A percentile compares a stretch with the other conserved stretches of the same genome.
These are phyloP conservation scores for Aricia artaxerxes DNA, from an alignment of 2,888 invertebrate genomes.

Conservation along the genomic window DNA sequence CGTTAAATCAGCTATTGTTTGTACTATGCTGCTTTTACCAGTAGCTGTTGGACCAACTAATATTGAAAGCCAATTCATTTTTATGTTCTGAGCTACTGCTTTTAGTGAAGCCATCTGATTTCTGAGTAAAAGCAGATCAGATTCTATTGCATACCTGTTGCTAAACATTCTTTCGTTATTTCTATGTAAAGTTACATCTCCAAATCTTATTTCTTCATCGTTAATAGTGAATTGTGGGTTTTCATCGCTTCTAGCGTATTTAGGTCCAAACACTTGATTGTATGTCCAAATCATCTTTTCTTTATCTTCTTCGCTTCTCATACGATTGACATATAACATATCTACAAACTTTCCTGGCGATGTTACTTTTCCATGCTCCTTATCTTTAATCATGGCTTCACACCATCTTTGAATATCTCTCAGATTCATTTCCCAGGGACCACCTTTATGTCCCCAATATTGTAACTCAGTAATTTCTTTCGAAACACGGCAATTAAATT, in stretches of 20 bases:
- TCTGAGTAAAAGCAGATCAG: slow-evolving; percentile 70
- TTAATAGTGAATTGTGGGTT: slow-evolving; percentile 82
- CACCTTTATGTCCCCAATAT: slow-evolving; percentile 89
- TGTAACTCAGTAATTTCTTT: slow-evolving; percentile 82
- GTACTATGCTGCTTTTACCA: slow-evolving; percentile 90
- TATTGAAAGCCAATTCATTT: slow-evolving; percentile 96
- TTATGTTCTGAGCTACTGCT: slow-evolving; percentile 90
- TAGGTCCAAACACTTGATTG: slow-evolving; percentile 68
- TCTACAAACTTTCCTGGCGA: slow-evolving; percentile 84
- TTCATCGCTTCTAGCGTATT: slow-evolving; percentile 73
- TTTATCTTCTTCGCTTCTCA: slow-evolving; percentile 90
- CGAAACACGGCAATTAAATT: slow-evolving; percentile 87
- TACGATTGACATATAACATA: slow-evolving; percentile 91
- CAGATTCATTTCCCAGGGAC: slow-evolving; percentile 98
- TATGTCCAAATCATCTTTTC: slow-evolving; percentile 82
- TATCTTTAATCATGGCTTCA: slow-evolving; percentile 82
- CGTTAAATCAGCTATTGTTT: slow-evolving; percentile 86
- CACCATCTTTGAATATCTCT: slow-evolving; percentile 97
- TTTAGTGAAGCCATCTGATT: slow-evolving; percentile 85
- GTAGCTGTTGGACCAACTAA: slow-evolving; percentile 89
- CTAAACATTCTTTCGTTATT: slow-evolving; percentile 63
- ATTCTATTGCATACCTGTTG: slow-evolving; percentile 58
- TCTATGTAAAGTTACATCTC: slow-evolving; percentile 80
- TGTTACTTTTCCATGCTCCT: slow-evolving; percentile 49
- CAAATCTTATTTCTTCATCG: slow-evolving; percentile 80